Conservation (phyloP, 2,113 vertebrate species). For the Acrocephalus kingi region DNA sequence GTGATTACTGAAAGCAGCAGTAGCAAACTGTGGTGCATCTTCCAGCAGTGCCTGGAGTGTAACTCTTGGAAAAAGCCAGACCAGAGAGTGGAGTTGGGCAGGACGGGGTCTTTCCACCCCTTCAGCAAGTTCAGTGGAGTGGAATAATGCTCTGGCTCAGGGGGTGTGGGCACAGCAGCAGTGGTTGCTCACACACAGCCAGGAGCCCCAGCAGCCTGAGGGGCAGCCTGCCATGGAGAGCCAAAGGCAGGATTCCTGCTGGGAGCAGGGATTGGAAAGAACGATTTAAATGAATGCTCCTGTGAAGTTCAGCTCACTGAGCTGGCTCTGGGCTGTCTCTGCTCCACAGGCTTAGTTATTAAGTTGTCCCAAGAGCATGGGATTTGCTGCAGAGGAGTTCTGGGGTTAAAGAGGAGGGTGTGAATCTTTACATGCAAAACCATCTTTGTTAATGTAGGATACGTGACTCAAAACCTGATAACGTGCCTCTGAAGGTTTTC, state of each 20-base stretch:
- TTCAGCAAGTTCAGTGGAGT: background rate
- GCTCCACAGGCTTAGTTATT: background rate
- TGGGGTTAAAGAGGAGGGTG: background rate
- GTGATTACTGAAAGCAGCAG: background rate
- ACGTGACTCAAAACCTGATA: background rate
- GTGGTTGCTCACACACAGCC: background rate
- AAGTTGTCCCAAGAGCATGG: background rate
- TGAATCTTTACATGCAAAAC: background rate
- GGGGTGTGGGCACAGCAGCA: background rate
- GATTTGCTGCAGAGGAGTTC: background rate
- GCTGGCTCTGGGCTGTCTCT: background rate
- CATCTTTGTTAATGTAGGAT: background rate
- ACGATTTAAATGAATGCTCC: background rate
- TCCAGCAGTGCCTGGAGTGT: background rate
- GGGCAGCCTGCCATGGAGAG: background rate
- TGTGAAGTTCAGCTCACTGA: background rate
- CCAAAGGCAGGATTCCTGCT: background rate
- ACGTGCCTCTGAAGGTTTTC: background rate
- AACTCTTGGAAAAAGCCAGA: background rate
- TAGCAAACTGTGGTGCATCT: background rate
- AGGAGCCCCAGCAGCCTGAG: background rate
- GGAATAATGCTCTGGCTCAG: background rate
- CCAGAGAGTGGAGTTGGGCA: accelerated
- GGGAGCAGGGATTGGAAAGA: background rate
- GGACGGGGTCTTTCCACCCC: accelerated